Conservation (phyloP, 2,113 vertebrate genomes). For the Alaudala cheleensis region DNA sequence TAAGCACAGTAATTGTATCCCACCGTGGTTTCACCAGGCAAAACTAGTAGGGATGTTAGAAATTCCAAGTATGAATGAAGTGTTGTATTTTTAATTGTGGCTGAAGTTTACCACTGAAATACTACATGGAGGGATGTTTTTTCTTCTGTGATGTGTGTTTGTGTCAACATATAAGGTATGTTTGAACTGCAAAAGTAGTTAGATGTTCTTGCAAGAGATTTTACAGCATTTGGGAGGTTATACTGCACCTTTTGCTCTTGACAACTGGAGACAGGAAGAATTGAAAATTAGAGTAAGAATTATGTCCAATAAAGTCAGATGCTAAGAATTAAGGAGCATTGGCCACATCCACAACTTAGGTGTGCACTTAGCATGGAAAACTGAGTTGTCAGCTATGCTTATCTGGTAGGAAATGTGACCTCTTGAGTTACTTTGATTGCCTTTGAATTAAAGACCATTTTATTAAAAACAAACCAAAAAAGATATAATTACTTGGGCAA, state of each 20-base stretch:
- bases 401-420: background rate
- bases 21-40: background rate
- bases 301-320: background rate
- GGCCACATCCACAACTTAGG: accelerated
- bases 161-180: accelerated
- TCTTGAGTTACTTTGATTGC: background rate
- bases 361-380: background rate
- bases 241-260: background rate
- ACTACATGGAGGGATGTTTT: accelerated
- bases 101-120: background rate
- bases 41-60: background rate
- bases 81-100: background rate
- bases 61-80: background rate
- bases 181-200: background rate
- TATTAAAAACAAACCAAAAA: background rate
- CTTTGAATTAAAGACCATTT: background rate
- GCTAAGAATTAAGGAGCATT: background rate
- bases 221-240: background rate
- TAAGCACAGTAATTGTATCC: background rate
- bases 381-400: background rate
- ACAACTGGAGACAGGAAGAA: background rate
- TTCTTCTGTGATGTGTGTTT: background rate
- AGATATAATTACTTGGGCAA: background rate
- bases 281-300: background rate
- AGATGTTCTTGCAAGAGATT: background rate